These are phyloP conservation scores for Tyria jacobaeae DNA, from an alignment of 2,888 invertebrate genomes.

Conservation along the genomic window DNA sequence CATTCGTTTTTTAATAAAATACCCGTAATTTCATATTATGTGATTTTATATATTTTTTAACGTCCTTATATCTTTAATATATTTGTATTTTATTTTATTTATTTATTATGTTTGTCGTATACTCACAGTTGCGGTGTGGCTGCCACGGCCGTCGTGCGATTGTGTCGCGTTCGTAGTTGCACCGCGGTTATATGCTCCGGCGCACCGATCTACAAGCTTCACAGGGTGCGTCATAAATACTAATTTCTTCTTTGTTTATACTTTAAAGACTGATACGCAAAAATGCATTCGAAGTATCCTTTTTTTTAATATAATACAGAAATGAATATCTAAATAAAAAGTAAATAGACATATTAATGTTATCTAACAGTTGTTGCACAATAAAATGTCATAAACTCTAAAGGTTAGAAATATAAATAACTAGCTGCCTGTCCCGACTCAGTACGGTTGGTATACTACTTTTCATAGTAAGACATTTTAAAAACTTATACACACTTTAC, in stretches of 20 bases:
- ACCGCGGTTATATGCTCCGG: constrained; percentile 74
- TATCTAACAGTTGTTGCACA: no score
- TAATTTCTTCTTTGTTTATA: constrained; percentile 24
- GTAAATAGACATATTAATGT: no score
- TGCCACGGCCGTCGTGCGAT: constrained; percentile 69
- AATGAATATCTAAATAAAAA: background rate
- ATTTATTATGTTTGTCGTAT: constrained; percentile 28
- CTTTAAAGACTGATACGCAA: background rate
- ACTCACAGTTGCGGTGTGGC: constrained; percentile 74
- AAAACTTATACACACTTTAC: no score
- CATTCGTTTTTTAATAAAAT: no score
- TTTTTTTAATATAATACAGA: background rate
- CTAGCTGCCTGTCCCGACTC: no score
- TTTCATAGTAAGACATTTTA: no score
- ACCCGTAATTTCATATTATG: no score
- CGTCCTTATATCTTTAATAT: no score
- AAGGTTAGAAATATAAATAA: no score
- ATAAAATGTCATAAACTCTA: no score
- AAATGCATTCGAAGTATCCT: background rate
- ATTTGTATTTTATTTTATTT: background rate
- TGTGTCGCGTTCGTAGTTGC: constrained; percentile 64
- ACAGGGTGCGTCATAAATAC: constrained; percentile 69
- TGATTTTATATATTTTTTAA: no score
- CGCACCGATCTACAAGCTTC: constrained; percentile 51
- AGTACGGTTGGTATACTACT: no score